Conservation (phyloP, 2,888 invertebrate species). For the Serripes groenlandicus region DNA sequence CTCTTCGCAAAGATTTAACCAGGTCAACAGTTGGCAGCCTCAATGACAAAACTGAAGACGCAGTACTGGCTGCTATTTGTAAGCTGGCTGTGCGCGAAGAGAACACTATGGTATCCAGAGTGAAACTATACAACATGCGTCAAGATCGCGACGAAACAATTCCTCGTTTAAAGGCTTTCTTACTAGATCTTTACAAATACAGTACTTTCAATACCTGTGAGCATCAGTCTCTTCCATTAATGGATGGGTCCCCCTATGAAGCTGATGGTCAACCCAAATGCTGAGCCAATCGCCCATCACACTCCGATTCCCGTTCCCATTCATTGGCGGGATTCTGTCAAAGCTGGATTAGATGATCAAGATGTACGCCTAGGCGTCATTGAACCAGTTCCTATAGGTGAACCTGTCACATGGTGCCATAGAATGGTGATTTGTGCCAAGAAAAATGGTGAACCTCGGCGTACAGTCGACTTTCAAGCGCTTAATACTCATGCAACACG, state of each 20-base stretch:
- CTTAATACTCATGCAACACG: constrained; percentile 67
- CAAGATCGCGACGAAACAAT: too few relatives aligned
- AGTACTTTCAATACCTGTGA: constrained; percentile 74
- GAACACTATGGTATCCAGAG: constrained; percentile 36
- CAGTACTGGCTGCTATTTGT: too few relatives aligned
- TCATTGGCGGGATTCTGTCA: constrained; percentile 74
- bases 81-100: constrained; percentile 32
- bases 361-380: constrained; percentile 70
- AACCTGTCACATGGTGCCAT: constrained; percentile 26
- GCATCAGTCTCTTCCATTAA: too few relatives aligned
- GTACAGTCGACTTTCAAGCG: constrained; percentile 74
- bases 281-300: constrained; percentile 72
- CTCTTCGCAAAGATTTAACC: constrained; percentile 61
- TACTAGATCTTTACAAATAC: constrained; percentile 40
- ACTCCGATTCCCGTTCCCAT: constrained; percentile 75
- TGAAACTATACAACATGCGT: too few relatives aligned
- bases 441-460: constrained; percentile 68
- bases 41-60: not conserved
- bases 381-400: constrained; percentile 64
- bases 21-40: too few relatives aligned
- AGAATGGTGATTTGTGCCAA: constrained; percentile 20
- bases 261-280: constrained; percentile 71
- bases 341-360: constrained; percentile 71
- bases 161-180: too few relatives aligned
- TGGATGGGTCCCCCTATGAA: constrained; percentile 63